Evolutionary conservation across 2,113 vertebrate genomes (phyloP), one percentile per base, ranked within the genome.

Genomic region (Choloepus hoffmanni): DNA sequence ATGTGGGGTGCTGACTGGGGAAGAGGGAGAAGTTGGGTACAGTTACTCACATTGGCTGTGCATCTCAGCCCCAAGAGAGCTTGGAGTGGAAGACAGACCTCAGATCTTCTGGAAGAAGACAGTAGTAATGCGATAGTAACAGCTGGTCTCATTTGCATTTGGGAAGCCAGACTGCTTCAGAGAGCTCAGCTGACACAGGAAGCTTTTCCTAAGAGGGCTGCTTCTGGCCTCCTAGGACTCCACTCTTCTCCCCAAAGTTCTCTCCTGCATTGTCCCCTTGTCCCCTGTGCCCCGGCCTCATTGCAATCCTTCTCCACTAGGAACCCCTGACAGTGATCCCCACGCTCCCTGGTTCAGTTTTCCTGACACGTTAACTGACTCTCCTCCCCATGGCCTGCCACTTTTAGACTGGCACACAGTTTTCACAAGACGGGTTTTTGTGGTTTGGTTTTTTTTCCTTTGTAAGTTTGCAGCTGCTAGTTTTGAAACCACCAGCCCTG

Each of bases 401-500:
- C 86, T 95, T 96, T 74, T 62, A 67, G 97, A n/a, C 93, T 95
- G 98, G 98, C 97, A 96, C 90, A 96, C 5, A 26, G 94, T 14
- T 21, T 97, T 97, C 96, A 88, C 89, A 92, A 97, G 94, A 90
- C 2, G 30, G 45, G 82, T 91, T 98, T 98, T 98, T 98, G 98
- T 97, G 98, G 97, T 97, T 98, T 97, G 89, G 83, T 92, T 91
- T 96, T 93, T 89, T 92, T 89, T 82, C 96, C 97, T 97, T 97
- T 55, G 68, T 95, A 96, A 96, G 95, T 76, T 95, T 98, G 97
- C 98, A 98, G 98, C 97, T 98, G 98, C 93, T 98, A 91, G 97
- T 98, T 98, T 98, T 98, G 98, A 98, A 98, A 98, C 96, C 1
- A 96, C 95, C 85, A 72, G 94, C 74, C 85, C 85, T 95, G 79